phyloP scores from a whole-genome alignment of 2,113 vertebrate species.

The Bos javanicus region DNA sequence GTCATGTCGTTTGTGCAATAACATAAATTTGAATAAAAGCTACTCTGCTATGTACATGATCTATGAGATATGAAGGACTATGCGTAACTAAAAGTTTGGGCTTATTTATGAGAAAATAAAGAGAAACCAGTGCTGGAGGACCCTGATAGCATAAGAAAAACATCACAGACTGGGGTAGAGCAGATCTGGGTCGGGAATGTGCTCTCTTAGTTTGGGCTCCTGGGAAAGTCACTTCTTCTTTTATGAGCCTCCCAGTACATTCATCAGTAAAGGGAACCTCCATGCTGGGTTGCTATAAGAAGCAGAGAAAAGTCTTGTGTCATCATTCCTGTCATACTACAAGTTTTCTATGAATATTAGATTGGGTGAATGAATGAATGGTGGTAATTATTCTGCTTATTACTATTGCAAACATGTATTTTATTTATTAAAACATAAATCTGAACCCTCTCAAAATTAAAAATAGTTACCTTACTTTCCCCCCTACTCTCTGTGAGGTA shows the following conservation, averaged over 20 bases:
- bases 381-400: not conserved
- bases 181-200: not conserved
- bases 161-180: not conserved
- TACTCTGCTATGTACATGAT: not conserved
- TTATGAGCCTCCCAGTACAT: not conserved
- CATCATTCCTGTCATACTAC: not conserved
- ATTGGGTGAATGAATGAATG: not conserved
- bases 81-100: not conserved
- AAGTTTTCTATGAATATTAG: not conserved
- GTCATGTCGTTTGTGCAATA: not conserved
- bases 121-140: not conserved
- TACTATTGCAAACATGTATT: not conserved
- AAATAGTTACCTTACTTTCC: not conserved
- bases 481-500: not conserved
- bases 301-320: not conserved
- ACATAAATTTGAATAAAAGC: not conserved
- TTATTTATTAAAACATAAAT: not conserved
- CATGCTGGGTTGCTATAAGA: not conserved
- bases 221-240: not conserved
- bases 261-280: not conserved
- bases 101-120: not conserved
- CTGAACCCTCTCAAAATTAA: not conserved
- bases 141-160: not conserved
- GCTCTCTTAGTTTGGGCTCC: not conserved
- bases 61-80: not conserved